phyloP scores from a whole-genome alignment of 1,140 invertebrate species.

The Pantala flavescens region DNA sequence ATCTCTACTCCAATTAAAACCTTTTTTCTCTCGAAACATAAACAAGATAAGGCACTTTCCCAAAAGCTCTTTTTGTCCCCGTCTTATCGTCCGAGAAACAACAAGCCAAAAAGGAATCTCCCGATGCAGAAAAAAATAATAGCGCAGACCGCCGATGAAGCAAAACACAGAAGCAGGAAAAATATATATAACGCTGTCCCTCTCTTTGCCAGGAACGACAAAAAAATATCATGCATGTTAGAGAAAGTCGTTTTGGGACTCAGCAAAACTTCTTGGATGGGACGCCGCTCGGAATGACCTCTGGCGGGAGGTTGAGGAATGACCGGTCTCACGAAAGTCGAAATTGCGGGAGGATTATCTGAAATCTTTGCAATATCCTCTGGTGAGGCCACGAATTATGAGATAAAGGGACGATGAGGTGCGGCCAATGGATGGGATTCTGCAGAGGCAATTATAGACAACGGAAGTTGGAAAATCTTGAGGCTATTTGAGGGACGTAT shows the following conservation, averaged over 20 bases:
- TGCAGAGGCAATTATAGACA: too few relatives aligned
- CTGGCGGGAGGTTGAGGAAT: not conserved
- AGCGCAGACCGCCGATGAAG: not conserved
- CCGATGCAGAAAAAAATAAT: not conserved
- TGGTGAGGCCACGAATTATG: not conserved
- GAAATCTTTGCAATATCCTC: conserved; percentile 9
- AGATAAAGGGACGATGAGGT: not conserved
- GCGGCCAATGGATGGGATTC: too few relatives aligned
- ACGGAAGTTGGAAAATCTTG: too few relatives aligned
- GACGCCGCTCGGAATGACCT: not conserved
- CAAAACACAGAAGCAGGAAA: not conserved
- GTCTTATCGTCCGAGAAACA: not conserved
- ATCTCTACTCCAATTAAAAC: too few relatives aligned
- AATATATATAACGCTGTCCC: not conserved
- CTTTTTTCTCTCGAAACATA: too few relatives aligned
- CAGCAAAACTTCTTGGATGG: not conserved
- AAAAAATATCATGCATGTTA: not conserved
- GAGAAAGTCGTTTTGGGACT: not conserved
- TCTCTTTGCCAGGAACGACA: not conserved
- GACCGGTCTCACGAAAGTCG: not conserved
- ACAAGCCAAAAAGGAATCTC: not conserved
- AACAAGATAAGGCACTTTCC: too few relatives aligned
- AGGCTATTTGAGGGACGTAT: too few relatives aligned
- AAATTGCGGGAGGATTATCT: conserved; percentile 3
- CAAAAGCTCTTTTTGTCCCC: not conserved